Evolutionary conservation across 2,797 vertebrate species (phyloP), one percentile per base, ranked within the genome.

Genomic region (Sandelia bainsii): DNA sequence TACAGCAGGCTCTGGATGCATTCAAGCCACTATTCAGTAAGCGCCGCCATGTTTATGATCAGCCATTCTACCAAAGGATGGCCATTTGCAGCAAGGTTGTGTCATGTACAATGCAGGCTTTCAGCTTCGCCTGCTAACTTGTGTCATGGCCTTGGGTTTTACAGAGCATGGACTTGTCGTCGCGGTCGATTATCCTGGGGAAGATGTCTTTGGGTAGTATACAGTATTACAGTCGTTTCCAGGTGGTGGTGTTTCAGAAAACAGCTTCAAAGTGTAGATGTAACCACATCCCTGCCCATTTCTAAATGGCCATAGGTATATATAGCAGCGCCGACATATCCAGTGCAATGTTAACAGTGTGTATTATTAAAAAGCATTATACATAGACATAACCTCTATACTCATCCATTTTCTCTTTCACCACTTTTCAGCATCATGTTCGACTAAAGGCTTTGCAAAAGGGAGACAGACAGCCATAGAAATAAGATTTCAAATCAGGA

Each of bases 401-500:
- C 73, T 85, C 74, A 53, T 78, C 71, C 78, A 32, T 65, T 73
- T 83, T 72, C 62, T 85, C 53, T 81, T 81, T 81, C 83, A 64
- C 56, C 76, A 39, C 37, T 11, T 80, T 87, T 83, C 83, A 86
- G 56, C 71, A 79, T 75, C 77, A 68, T 73, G 77, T 86, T 80
- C 19, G 42, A 91, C 69, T 87, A 80, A 89, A 92, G 85, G 90
- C 90, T 91, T 93, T 93, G 85, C 3, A 69, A 86, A 93, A 92
- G 84, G 90, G 89, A 93, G 89, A 86, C 85, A 72, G 86, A 86
- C 85, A 93, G 93, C 93, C 93, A 94, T 94, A 93, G 75, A 89
- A 81, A 79, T 81, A 74, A 65, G 71, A 84, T 83, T 90, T 87
- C 44, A 88, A 88, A 90, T 93, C 88, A 91, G 89, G 91, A 92